Evolutionary conservation across 2,888 invertebrate genomes (phyloP), one percentile per base, ranked within the genome.

Genomic region (Branchinecta sandiegonensis): DNA sequence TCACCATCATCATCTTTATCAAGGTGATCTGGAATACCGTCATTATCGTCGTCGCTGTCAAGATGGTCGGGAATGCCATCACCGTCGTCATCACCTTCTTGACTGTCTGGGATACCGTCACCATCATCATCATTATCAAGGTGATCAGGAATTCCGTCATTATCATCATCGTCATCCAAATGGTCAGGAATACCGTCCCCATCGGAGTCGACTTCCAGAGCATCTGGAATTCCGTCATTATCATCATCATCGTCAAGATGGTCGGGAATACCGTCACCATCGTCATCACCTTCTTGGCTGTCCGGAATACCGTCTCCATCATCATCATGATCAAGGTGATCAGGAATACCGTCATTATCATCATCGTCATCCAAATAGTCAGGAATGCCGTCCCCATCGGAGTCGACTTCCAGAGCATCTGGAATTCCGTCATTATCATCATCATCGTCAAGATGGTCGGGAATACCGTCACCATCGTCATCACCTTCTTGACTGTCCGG

Each of bases 1-100:
- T 81, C 79, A 68, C 81, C 78, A 1, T 81, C 78, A 1, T 82
- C 79, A 10, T 81, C 79, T 11, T 81, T 77, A 23, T 80, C 79
- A 71, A 78, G 78, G 72, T 77, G 76, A 9, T 79, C 76, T 37
- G 80, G 77, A 77, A 82, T 82, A 1, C 56, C 56, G 1, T 56
- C 56, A 14, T 9, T 9, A 8, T 56, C 56, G 56, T 56, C 9
- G 56, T 56, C 56, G n/a, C 14, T 9, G 8, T 56, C 56, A 8
- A 8, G 56, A 14, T 9, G 7, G 72, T 46, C 63, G 48, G 56
- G 68, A 37, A 23, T 48, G 8, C 56, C 56, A 9, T 56, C 56
- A 17, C n/a, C 11, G 11, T 13, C 67, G 8, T 1, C 69, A 67
- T 67, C 74, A 74, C 64, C 79, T 8, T 56, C 8, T 8, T 1